Conservation (phyloP, 2,113 vertebrate species). For the Actenoides hombroni region DNA sequence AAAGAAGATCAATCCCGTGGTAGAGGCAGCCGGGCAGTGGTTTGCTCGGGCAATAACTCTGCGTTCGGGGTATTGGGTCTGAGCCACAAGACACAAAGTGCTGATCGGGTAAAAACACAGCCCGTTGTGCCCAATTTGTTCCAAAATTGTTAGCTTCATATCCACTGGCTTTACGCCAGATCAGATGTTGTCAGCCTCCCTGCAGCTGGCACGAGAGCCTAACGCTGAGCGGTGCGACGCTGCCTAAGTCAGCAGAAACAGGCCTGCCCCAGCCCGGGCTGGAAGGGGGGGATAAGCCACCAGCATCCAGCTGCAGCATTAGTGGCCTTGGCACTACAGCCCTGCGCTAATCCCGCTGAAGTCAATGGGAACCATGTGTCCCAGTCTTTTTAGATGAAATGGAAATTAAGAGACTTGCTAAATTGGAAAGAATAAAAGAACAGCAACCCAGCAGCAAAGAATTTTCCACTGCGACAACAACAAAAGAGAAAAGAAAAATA, state of each 20-base stretch:
- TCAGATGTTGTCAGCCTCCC: neutral
- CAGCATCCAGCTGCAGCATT: neutral
- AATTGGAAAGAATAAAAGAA: neutral
- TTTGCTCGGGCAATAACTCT: accelerated
- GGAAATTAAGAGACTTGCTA: neutral
- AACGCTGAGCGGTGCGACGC: neutral
- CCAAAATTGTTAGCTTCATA: neutral
- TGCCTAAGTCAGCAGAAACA: neutral
- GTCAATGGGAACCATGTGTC: neutral
- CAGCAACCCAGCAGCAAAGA: neutral
- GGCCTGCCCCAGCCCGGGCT: accelerated
- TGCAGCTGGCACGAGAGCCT: neutral
- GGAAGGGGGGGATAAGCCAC: neutral
- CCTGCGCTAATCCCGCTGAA: accelerated
- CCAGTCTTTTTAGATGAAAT: neutral
- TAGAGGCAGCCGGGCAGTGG: accelerated
- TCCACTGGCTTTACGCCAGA: neutral
- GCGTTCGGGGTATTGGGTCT: accelerated
- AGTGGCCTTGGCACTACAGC: neutral
- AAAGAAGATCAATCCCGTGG: accelerated
- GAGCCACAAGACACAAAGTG: neutral
- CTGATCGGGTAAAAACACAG: neutral
- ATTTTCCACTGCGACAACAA: neutral
- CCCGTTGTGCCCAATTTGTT: neutral
- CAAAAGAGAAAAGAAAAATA: neutral